These are phyloP conservation scores for Otocyon megalotis DNA, from an alignment of 2,113 vertebrate species.

Conservation along the genomic window DNA sequence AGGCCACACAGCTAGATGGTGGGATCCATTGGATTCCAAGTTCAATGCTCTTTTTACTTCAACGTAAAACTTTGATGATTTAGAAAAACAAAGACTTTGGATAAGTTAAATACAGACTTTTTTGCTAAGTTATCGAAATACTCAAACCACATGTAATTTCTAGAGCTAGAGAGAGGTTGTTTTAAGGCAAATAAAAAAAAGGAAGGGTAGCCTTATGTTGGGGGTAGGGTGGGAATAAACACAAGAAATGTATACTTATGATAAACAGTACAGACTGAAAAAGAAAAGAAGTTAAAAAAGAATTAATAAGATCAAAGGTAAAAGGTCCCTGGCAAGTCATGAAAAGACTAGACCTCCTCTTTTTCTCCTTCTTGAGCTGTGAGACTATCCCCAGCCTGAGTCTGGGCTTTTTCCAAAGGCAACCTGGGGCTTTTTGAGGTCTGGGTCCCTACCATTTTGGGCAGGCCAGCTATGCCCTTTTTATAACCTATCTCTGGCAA, in stretches of 20 bases:
- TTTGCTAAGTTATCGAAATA: neutral
- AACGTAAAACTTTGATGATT: neutral
- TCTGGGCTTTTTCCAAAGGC: neutral
- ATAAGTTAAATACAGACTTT: neutral
- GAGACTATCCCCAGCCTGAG: neutral
- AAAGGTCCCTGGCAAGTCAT: neutral
- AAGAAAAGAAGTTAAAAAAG: slow-evolving; percentile 4
- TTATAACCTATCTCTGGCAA: neutral
- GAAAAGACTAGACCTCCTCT: neutral
- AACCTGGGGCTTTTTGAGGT: neutral
- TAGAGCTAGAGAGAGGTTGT: neutral
- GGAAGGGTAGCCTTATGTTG: neutral
- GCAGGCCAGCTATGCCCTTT: neutral
- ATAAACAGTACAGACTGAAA: neutral
- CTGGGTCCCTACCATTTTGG: neutral
- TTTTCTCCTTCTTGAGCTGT: neutral
- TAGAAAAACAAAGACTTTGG: neutral
- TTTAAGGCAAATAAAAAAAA: slow-evolving; percentile 40
- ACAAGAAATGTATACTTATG: neutral
- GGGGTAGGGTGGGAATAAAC: neutral
- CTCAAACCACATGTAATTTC: slow-evolving; percentile 7
- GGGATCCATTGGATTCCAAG: neutral
- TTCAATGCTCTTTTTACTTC: neutral
- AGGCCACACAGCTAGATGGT: neutral
- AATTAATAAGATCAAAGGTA: neutral